These are phyloP conservation scores for Crioceris asparagi DNA, from an alignment of 2,888 invertebrate genomes.

Conservation along the genomic window DNA sequence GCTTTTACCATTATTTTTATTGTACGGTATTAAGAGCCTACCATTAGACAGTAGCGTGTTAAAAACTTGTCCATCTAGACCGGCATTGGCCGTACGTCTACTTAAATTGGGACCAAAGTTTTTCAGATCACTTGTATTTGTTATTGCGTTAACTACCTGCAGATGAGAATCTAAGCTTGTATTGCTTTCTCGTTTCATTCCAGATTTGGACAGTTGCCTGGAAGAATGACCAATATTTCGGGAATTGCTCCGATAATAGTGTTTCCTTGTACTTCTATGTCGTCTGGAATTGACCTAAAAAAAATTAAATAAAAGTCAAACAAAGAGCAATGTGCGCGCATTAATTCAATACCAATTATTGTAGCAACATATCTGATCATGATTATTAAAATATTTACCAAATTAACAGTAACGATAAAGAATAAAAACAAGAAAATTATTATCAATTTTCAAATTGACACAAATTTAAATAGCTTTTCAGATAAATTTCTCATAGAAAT, in stretches of 20 bases:
- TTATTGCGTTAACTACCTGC: conserved; percentile 53
- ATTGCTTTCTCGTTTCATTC: conserved; percentile 46
- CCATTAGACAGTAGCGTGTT: conserved; percentile 33
- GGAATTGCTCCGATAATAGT: conserved; percentile 26
- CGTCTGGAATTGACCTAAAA: conserved; percentile 37
- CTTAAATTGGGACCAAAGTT: conserved; percentile 45
- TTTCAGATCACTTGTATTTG: conserved; percentile 42
- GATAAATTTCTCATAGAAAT: too few relatives aligned
- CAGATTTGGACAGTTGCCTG: conserved; percentile 28
- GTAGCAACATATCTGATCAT: background rate
- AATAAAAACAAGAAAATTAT: too few relatives aligned
- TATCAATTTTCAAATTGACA: too few relatives aligned
- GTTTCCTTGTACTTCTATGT: conserved; percentile 34
- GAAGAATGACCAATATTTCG: conserved; percentile 26
- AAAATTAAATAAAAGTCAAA: background rate
- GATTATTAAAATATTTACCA: background rate
- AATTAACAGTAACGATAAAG: too few relatives aligned
- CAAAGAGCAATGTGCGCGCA: too few relatives aligned
- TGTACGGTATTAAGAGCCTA: conserved; percentile 31
- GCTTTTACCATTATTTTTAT: conserved; percentile 19
- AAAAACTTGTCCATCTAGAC: conserved; percentile 39
- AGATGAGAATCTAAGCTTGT: conserved; percentile 75
- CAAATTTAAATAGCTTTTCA: too few relatives aligned
- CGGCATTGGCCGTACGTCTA: conserved; percentile 39
- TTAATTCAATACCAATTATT: background rate